Base-by-base conservation (phyloP, 2,888 invertebrate genomes). In the Cheilosia urbana region DNA sequence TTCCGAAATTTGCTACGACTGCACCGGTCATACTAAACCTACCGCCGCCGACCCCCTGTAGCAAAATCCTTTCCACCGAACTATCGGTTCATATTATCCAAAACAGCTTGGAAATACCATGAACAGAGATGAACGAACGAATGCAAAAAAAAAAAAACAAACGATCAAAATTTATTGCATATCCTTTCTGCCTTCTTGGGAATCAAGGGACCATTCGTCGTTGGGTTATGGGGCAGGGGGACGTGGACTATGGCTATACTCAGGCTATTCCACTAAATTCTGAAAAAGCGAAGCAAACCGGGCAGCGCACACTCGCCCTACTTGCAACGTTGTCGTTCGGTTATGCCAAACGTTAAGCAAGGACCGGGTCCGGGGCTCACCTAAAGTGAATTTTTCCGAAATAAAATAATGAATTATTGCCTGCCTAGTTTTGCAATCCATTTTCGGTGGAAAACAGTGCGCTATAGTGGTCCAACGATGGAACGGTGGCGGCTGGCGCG, bases 401-500 rank as follows among this genome's bases (percentile, higher is more conserved):
- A 85, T 85, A 85, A 85, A 85, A n/a, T n/a, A 76, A 81, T 85
- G 85, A 85, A 77, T 85, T 85, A 85, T 85, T 15, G 68, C 58
- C 72, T 45, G 57, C 76, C 76, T 57, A 63, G 62, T 62, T 62
- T 30, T 72, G 65, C 71, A 79, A 79, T 79, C 51, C 79, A 45
- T 58, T 78, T 62, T 58, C 27, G 19, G 17, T 53, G 60, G 9
- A 17, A 2, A 11, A 30, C 30, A 37, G 45, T 45, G 45, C n/a
- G 42, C 13, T 42, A 62, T 24, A 30, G 19, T 19, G 37, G 40
- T 42, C 51, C 51, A 55, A 73, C 34, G 13, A 73, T 24, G 13
- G 60, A 75, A 65, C 40, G 42, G n/a, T 42, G n/a, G 17, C 37
- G 71, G 37, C 60, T 40, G 49, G 24, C 30, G 7, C 27, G 30